Conservation (phyloP, 1,140 invertebrate genomes). For the Andrena cerasifolii region DNA sequence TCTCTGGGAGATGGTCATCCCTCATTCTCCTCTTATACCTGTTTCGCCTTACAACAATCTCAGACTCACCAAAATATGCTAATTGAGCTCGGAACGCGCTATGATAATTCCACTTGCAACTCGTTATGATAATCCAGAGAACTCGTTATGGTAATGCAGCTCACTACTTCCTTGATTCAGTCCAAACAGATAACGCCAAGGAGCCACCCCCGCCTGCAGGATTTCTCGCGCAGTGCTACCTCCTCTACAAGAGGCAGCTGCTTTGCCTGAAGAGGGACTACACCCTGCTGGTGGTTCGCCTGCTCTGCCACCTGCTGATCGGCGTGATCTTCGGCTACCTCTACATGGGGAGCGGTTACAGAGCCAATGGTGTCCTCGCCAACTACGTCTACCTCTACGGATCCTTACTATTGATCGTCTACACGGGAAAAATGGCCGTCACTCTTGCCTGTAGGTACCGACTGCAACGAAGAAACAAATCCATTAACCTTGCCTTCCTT, state of each 20-base stretch:
- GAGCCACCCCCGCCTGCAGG: slow-evolving; percentile 74
- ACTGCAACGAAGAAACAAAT: too few species aligned
- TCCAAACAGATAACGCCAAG: not conserved
- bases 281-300: slow-evolving; percentile 87
- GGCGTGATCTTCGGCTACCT: slow-evolving; percentile 94
- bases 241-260: slow-evolving; percentile 79
- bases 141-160: too few species aligned
- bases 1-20: too few species aligned
- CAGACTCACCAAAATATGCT: too few species aligned
- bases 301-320: slow-evolving; percentile 91
- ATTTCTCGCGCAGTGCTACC: slow-evolving; percentile 79
- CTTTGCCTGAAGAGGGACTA: slow-evolving; percentile 81
- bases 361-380: slow-evolving; percentile 92
- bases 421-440: slow-evolving; percentile 98
- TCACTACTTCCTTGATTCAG: not conserved
- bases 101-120: too few species aligned
- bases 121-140: too few species aligned
- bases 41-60: too few species aligned
- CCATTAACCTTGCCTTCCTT: too few species aligned
- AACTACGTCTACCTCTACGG: slow-evolving; percentile 97
- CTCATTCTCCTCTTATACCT: too few species aligned
- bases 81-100: too few species aligned
- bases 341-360: slow-evolving; percentile 93
- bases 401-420: slow-evolving; percentile 93
- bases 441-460: slow-evolving; percentile 93